A percentile compares a stretch with the other conserved stretches of the same genome.
Conservation (phyloP, 2,888 invertebrate species). For the Campoplex capitator region DNA sequence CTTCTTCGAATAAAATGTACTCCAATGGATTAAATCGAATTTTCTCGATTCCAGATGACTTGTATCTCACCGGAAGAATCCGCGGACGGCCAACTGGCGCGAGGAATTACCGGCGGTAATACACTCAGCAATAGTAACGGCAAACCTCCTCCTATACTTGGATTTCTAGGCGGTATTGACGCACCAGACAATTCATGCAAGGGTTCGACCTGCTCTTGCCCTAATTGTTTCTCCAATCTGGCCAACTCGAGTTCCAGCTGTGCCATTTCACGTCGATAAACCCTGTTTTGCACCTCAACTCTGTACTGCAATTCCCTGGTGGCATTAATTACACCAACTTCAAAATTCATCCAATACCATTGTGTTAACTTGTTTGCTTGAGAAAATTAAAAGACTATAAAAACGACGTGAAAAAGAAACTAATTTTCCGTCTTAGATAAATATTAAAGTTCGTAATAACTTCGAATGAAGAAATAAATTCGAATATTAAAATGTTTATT, state of each 20-base stretch:
- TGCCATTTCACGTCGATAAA: constrained; percentile 93
- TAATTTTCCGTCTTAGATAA: neutral
- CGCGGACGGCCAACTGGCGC: constrained; percentile 92
- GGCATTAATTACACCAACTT: constrained; percentile 11
- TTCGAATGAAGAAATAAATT: neutral
- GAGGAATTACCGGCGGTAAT: constrained; percentile 90
- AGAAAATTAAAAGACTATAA: neutral
- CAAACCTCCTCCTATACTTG: constrained; percentile 89
- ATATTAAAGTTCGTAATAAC: neutral
- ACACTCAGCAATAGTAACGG: constrained; percentile 90
- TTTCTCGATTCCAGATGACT: constrained; percentile 33
- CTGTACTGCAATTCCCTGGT: constrained; percentile 91
- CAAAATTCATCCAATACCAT: constrained; percentile 11
- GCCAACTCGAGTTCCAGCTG: constrained; percentile 92
- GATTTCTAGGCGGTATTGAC: constrained; percentile 87
- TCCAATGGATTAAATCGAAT: constrained; percentile 38
- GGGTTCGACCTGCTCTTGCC: constrained; percentile 86
- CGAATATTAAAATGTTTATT: neutral
- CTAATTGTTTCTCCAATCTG: constrained; percentile 89
- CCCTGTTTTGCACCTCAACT: constrained; percentile 96
- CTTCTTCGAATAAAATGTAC: neutral
- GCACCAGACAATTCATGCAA: constrained; percentile 86
- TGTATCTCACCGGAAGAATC: constrained; percentile 85
- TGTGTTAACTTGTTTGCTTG: neutral
- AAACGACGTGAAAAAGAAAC: no score